phyloP scores from a whole-genome alignment of 2,888 invertebrate genomes.

The Ctena decussata region DNA sequence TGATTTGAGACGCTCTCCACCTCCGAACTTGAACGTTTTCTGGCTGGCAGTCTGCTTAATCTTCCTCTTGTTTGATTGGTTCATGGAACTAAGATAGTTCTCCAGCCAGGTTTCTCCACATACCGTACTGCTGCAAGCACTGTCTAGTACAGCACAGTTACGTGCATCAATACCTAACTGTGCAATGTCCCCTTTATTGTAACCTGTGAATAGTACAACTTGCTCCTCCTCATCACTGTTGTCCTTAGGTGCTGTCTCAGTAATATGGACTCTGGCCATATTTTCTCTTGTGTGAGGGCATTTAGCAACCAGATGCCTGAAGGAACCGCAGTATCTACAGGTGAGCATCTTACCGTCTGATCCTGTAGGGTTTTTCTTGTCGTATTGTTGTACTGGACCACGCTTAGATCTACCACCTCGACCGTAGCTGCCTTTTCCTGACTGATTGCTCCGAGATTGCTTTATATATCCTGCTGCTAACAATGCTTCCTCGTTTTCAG shows the following conservation, averaged over 20 bases:
- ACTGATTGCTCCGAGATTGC: background rate
- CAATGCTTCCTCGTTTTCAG: background rate
- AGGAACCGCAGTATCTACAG: slow-evolving; percentile 44
- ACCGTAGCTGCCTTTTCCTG: background rate
- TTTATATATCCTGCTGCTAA: background rate
- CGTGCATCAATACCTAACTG: slow-evolving; percentile 42
- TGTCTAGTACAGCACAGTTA: background rate
- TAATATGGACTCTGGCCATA: slow-evolving; percentile 36
- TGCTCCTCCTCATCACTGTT: slow-evolving; percentile 34
- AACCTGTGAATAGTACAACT: slow-evolving; percentile 53
- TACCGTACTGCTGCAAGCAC: slow-evolving; percentile 40
- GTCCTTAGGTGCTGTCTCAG: too few relatives aligned
- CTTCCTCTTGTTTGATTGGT: background rate
- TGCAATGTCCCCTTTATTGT: slow-evolving; percentile 32
- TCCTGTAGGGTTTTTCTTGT: slow-evolving; percentile 23
- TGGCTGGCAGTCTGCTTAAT: slow-evolving; percentile 6
- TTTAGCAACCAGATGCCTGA: slow-evolving; percentile 34
- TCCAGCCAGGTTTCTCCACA: slow-evolving; percentile 54
- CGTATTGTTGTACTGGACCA: background rate
- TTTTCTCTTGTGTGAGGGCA: slow-evolving; percentile 54
- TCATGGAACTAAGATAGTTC: slow-evolving; percentile 20
- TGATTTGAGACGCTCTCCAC: slow-evolving; percentile 42
- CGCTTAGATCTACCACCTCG: background rate
- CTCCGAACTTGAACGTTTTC: slow-evolving; percentile 58
- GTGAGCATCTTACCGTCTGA: slow-evolving; percentile 14